A percentile compares a stretch with the other conserved stretches of the same genome.
Conservation (phyloP, 2,797 vertebrate species). For the Ceryle rudis region DNA sequence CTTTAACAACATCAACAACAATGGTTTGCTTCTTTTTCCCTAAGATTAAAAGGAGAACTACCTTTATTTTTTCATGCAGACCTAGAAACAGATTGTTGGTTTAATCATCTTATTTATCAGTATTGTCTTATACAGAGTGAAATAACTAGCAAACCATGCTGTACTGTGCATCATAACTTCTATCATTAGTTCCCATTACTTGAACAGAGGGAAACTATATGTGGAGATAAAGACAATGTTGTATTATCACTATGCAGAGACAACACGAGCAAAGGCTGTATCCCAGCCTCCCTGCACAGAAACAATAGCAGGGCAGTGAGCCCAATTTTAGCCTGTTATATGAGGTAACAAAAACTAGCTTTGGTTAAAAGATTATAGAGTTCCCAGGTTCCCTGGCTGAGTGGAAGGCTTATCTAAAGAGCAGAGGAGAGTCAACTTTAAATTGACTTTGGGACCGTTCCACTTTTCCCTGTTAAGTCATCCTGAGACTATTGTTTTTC, state of each 20-base stretch:
- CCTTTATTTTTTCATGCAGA: not conserved
- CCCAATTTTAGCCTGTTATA: accelerated
- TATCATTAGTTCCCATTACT: not conserved
- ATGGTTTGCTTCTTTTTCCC: not conserved
- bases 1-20: not conserved
- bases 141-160: not conserved
- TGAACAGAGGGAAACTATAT: not conserved
- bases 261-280: not conserved
- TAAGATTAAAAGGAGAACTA: not conserved
- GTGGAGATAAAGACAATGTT: not conserved
- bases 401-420: not conserved
- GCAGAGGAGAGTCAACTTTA: not conserved
- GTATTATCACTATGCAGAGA: not conserved
- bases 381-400: not conserved
- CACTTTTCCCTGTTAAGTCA: not conserved
- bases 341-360: not conserved
- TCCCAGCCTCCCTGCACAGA: not conserved
- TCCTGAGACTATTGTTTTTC: not conserved
- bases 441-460: not conserved
- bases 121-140: not conserved
- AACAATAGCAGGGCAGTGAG: not conserved
- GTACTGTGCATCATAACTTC: not conserved
- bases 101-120: not conserved
- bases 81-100: not conserved
- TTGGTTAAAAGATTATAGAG: not conserved